A percentile compares a stretch with the other conserved stretches of the same genome.
Evolutionary conservation across 2,797 vertebrate species (phyloP).

Genomic region (Etheostoma perlongum): DNA sequence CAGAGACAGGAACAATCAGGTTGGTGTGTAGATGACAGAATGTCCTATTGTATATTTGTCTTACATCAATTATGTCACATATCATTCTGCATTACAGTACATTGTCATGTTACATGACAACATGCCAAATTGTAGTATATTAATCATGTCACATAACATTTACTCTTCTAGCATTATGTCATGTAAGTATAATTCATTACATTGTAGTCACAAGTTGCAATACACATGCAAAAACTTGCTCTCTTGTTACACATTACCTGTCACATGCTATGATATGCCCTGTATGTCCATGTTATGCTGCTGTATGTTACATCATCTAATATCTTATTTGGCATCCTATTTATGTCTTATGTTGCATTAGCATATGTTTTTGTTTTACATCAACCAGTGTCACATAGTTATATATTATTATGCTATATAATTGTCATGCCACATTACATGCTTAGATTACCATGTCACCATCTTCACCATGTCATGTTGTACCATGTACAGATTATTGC

Average conservation of each 20-base stretch:
- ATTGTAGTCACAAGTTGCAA: not conserved
- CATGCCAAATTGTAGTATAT: not conserved
- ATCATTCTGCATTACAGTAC: not conserved
- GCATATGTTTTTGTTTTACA: not conserved
- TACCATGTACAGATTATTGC: not conserved
- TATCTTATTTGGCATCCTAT: too few species aligned
- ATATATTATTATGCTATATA: not conserved
- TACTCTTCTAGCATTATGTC: not conserved
- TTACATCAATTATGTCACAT: not conserved
- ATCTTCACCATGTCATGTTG: not conserved
- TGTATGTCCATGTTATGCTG: not conserved
- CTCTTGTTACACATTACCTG: not conserved
- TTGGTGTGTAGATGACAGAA: conserved; percentile 14
- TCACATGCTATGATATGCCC: not conserved
- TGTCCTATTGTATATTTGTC: not conserved
- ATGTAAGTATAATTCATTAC: not conserved
- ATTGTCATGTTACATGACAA: not conserved
- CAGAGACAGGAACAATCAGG: conserved; percentile 1
- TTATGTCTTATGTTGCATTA: too few species aligned
- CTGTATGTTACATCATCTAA: not conserved
- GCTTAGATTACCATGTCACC: not conserved
- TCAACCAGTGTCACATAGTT: not conserved
- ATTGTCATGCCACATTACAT: not conserved
- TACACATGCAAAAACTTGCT: not conserved
- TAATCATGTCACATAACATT: not conserved